Base-by-base conservation (phyloP, 1,140 invertebrate genomes). In the Homalodisca vitripennis region DNA sequence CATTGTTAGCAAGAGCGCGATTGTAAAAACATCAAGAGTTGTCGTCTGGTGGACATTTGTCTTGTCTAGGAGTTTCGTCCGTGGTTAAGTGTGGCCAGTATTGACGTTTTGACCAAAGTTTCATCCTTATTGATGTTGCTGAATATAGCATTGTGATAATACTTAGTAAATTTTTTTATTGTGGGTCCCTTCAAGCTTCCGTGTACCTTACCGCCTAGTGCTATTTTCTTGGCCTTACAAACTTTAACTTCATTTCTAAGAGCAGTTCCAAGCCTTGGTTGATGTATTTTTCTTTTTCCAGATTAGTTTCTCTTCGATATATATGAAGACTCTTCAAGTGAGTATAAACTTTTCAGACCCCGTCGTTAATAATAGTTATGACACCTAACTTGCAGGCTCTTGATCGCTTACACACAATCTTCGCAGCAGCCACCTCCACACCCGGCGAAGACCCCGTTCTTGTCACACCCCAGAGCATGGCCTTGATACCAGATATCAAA, bases 61-160 rank as follows among this genome's bases (percentile, higher is more conserved):
- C 17, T 6, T 41, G 34, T 41, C 17, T 41, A 17, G 34, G 34
- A 6, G 17, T 41, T 17, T 41, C 34, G 34, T 41, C 34, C 17
- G 34, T 41, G 34, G 17, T 41, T 6, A 41, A 41, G 34, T 41
- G 34, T 41, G 34, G 34, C 34, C 34, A 41, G 34, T 41, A 41
- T 41, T 41, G 34, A 41, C 6, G 6, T 41, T 41, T 41, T 6
- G 34, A 17, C 34, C 17, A 17, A 41, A 41, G 34, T 41, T 10
- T 10, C 34, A 41, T 41, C 34, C 17, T 41, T 41, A 41, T 41
- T 41, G 10, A 55, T 10, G 22, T 55, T 55, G 24, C 24, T 55
- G 20, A 55, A 17, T 55, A 55, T 55, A 20, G 51, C 51, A 55
- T 55, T 55, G 51, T 26, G 20, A 20, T 55, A 55, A 20, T 55